Conservation (phyloP, 2,888 invertebrate genomes). For the Rhagophthalmus giganteus region DNA sequence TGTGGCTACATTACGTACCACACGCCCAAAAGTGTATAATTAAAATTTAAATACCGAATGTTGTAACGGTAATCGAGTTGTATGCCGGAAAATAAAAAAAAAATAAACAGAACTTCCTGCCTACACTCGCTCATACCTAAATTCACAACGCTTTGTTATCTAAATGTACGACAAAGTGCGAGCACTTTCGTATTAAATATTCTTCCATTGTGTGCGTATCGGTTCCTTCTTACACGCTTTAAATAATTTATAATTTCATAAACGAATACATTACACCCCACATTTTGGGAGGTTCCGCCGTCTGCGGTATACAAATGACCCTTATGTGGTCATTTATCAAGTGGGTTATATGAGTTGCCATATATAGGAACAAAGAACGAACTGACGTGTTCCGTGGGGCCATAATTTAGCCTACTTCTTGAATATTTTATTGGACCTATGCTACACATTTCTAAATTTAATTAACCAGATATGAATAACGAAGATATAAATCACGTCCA, state of each 20-base stretch:
- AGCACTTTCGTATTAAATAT: conserved; percentile 15
- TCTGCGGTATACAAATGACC: conserved; percentile 32
- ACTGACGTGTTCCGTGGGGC: conserved; percentile 13
- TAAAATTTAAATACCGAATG: conserved; percentile 20
- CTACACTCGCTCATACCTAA: conserved; percentile 2
- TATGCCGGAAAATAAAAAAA: conserved; percentile 5
- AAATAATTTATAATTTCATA: conserved; percentile 30
- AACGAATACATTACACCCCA: conserved; percentile 28
- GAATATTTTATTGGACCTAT: conserved; percentile 4
- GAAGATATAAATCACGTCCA: background rate
- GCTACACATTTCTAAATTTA: conserved; percentile 2
- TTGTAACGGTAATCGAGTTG: conserved; percentile 11
- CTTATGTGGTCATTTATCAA: conserved; percentile 33
- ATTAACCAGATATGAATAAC: background rate
- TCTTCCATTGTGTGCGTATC: conserved; percentile 18
- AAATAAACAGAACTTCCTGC: conserved; percentile 10
- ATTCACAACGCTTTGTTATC: conserved; percentile 6
- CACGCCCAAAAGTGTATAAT: conserved; percentile 21
- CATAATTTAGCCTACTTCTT: conserved; percentile 6
- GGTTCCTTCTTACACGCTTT: conserved; percentile 12
- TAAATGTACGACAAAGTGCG: conserved; percentile 8
- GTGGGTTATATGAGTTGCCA: conserved; percentile 25
- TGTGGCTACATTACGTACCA: conserved; percentile 15
- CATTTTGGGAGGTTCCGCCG: conserved; percentile 29
- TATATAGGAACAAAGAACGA: conserved; percentile 29